Conservation (phyloP, 1,140 invertebrate genomes). For the Ceratitis capitata region DNA sequence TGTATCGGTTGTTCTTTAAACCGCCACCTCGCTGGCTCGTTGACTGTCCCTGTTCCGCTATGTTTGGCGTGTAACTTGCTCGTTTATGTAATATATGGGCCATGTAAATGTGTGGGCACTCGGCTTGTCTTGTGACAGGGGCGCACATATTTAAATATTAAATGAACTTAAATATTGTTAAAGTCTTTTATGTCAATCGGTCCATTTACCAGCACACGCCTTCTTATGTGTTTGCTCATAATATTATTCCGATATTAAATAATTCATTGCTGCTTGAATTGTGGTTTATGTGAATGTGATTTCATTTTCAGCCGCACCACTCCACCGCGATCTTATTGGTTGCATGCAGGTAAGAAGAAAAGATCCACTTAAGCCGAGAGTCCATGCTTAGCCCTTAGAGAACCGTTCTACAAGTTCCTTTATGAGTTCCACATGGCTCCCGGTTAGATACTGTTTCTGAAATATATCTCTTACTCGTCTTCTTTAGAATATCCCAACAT, state of each 20-base stretch:
- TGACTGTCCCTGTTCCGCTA: background rate
- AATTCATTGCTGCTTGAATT: background rate
- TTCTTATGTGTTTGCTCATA: background rate
- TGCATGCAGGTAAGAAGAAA: too few relatives aligned
- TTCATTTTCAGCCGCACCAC: background rate
- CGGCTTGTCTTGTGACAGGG: background rate
- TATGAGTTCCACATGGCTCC: too few relatives aligned
- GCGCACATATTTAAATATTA: constrained; percentile 39
- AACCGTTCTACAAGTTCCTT: too few relatives aligned
- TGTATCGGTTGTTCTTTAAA: background rate
- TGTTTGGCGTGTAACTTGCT: background rate
- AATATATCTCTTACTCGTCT: too few relatives aligned
- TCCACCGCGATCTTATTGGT: too few relatives aligned
- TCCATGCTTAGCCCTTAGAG: too few relatives aligned
- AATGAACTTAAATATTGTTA: constrained; percentile 43
- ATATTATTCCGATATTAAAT: constrained; percentile 11
- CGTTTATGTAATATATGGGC: background rate
- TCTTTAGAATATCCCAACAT: too few relatives aligned
- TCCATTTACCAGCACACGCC: constrained; percentile 11
- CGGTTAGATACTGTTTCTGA: too few relatives aligned
- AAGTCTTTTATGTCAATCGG: constrained; percentile 39
- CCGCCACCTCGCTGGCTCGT: background rate
- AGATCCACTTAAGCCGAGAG: too few relatives aligned
- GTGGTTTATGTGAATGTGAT: background rate
- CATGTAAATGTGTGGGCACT: background rate